Conservation (phyloP, 2,113 vertebrate genomes). For the Lampris incognitus region DNA sequence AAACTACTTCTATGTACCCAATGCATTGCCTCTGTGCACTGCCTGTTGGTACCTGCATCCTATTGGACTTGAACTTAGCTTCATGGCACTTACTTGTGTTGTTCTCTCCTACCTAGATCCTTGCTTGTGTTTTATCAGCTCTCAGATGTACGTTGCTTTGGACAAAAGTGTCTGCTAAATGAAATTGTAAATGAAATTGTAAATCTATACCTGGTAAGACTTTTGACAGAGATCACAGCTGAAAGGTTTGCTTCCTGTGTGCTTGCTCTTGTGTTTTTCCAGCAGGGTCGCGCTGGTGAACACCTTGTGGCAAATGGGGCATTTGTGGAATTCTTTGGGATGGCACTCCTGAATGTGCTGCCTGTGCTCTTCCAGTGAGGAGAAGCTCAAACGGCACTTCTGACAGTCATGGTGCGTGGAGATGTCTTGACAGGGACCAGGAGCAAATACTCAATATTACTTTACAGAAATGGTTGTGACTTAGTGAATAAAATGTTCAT, state of each 20-base stretch:
- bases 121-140: too few species aligned
- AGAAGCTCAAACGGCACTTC: conserved; percentile 91
- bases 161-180: too few species aligned
- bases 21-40: too few species aligned
- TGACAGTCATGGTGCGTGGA: conserved; percentile 90
- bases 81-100: too few species aligned
- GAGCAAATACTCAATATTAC: not conserved
- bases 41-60: too few species aligned
- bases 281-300: conserved; percentile 85
- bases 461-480: too few species aligned
- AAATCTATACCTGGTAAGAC: conserved; percentile 84
- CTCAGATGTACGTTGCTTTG: too few species aligned
- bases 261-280: conserved; percentile 85
- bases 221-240: conserved; percentile 91
- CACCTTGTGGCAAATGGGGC: conserved; percentile 85
- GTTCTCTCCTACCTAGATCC: too few species aligned
- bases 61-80: too few species aligned
- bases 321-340: conserved; percentile 88
- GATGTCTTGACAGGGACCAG: conserved; percentile 74
- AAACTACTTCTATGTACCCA: too few species aligned
- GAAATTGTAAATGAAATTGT: too few species aligned
- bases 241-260: conserved; percentile 87
- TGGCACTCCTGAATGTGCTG: conserved; percentile 87
- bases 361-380: conserved; percentile 86
- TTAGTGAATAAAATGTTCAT: too few species aligned